Conservation (phyloP, 2,888 invertebrate genomes). For the Amorpha juglandis region DNA sequence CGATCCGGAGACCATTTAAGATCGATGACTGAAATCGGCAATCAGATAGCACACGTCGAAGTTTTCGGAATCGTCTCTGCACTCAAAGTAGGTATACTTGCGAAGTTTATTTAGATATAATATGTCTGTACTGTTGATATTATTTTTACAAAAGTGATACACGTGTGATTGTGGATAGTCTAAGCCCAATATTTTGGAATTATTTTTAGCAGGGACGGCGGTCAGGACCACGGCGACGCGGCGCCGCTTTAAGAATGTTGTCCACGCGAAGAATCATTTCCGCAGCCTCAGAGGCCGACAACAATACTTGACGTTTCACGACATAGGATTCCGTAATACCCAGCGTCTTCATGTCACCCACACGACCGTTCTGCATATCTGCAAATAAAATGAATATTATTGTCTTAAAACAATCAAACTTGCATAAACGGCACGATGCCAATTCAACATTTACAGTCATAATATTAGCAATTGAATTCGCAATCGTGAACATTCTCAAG, state of each 20-base stretch:
- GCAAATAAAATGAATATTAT: not conserved
- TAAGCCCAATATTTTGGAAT: slow-evolving; percentile 10
- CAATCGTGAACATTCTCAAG: too few relatives aligned
- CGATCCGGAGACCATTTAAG: too few relatives aligned
- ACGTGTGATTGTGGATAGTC: not conserved
- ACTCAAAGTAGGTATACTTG: too few relatives aligned
- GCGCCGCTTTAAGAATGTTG: slow-evolving; percentile 96
- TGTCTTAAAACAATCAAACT: too few relatives aligned
- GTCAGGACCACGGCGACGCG: slow-evolving; percentile 93
- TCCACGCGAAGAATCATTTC: slow-evolving; percentile 99
- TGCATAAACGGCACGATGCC: not conserved
- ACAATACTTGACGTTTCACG: slow-evolving; percentile 97
- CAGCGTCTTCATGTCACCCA: slow-evolving; percentile 95
- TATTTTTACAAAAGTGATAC: slow-evolving; percentile 15
- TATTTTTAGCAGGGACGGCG: slow-evolving; percentile 89
- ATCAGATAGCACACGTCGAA: too few relatives aligned
- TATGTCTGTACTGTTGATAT: too few relatives aligned
- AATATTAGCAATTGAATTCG: too few relatives aligned
- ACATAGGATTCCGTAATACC: slow-evolving; percentile 99
- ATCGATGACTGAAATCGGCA: too few relatives aligned
- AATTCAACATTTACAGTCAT: too few relatives aligned
- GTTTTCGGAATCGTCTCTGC: too few relatives aligned
- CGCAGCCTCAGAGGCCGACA: slow-evolving; percentile 98
- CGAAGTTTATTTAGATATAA: too few relatives aligned
- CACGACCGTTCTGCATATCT: slow-evolving; percentile 95